Evolutionary conservation across 2,888 invertebrate species (phyloP), one percentile per base, ranked within the genome.

Genomic region (Drosophila melanosoma): DNA sequence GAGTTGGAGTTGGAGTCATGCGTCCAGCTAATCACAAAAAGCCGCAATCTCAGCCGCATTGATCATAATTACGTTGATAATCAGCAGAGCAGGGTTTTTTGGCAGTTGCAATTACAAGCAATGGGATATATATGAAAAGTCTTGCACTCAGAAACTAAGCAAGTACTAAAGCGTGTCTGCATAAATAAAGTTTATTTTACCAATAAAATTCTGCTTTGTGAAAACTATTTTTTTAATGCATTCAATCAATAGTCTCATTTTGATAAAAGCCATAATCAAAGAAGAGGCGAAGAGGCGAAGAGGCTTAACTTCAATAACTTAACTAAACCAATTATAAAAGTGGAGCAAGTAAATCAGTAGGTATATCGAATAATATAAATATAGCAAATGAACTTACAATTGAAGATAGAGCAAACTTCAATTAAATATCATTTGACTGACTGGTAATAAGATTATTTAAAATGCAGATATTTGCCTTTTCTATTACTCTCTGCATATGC

Each of bases 81-180:
- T 76, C 69, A 76, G 58, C 57, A 45, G 60, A 67, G 74, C 79
- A 38, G 57, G 68, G 59, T 76, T 75, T 74, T 85, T 81, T 76
- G 86, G 81, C 83, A 79, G 69, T 74, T 79, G 69, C 74, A 86
- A 83, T 86, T 80, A 72, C 69, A 5, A 35, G 23, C 17, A 62
- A 45, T 12, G n/a, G 5, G 40, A 42, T 45, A 12, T 20, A 12
- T 45, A 20, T 29, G 51, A 29, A 51, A 51, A 51, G 51, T 48
- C 48, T 48, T 45, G 6, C 26, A 26, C 49, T 26, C 26, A 26
- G 17, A 26, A 17, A 49, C 0, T 26, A 49, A 23, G 4, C 8
- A 15, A 2, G 2, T 8, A 15, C 45, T 2, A 45, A 45, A 20
- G 15, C 45, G 20, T 45, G 20, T 7, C 20, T 20, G 20, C 20